Evolutionary conservation across 2,888 invertebrate genomes (phyloP).

Genomic region (Diarsia mendica): DNA sequence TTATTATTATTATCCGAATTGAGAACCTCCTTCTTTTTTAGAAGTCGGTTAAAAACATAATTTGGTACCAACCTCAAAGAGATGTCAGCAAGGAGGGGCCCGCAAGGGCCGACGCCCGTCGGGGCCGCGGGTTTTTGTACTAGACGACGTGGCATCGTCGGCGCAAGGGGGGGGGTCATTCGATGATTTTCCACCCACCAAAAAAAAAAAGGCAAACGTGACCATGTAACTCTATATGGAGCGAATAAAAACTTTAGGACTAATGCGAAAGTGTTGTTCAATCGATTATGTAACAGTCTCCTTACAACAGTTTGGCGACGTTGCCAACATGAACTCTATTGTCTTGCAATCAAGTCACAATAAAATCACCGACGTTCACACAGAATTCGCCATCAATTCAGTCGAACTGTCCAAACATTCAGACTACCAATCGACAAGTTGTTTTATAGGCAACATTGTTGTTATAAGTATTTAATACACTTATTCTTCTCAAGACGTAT

Average conservation of each 20-base stretch:
- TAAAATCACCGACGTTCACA: slow-evolving; percentile 62
- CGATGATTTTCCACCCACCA: too few relatives aligned
- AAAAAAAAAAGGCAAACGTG: neutral
- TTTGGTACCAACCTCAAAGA: too few relatives aligned
- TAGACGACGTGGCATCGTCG: too few relatives aligned
- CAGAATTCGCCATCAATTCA: slow-evolving; percentile 65
- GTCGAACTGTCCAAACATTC: slow-evolving; percentile 61
- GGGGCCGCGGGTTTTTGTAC: too few relatives aligned
- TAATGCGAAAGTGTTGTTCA: neutral
- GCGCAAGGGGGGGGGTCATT: too few relatives aligned
- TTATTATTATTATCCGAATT: too few relatives aligned
- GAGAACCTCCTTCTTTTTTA: too few relatives aligned
- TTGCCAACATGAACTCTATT: slow-evolving; percentile 36
- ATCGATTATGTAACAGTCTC: neutral
- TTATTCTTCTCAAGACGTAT: slow-evolving; percentile 54
- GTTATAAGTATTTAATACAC: slow-evolving; percentile 59
- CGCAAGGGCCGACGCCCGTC: too few relatives aligned
- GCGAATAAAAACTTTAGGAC: neutral
- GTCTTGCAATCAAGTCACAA: slow-evolving; percentile 36
- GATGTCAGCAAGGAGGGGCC: too few relatives aligned
- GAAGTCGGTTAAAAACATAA: too few relatives aligned
- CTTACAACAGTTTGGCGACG: slow-evolving; percentile 17
- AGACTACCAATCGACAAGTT: slow-evolving; percentile 66
- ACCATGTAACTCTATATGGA: neutral
- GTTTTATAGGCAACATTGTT: slow-evolving; percentile 60